Base-by-base conservation (phyloP, 2,888 invertebrate genomes). In the Periphyllus acericola region DNA sequence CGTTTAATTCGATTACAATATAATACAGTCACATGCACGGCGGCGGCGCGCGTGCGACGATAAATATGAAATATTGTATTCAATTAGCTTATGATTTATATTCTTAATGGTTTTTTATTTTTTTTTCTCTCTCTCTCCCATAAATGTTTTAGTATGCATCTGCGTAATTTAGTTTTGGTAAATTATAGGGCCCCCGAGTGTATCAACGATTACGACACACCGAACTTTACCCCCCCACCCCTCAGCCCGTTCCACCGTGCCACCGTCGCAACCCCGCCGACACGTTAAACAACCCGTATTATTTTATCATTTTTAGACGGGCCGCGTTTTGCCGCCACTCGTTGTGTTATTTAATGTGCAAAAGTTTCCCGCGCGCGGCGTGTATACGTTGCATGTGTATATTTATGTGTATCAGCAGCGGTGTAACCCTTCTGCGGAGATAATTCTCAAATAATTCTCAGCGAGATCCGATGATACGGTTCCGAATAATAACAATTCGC, bases 241-340 rank as follows among this genome's bases (percentile, higher is more conserved):
- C 17, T 11, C 68, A n/a, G n/a, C n/a, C n/a, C 9, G 5, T 4
- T 29, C n/a, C 4, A 19, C 71, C n/a, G 32, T 5, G n/a, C 29
- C 19, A 6, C 66, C n/a, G 17, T 29, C 11, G 9, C 46, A 40
- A 19, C 72, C n/a, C 86, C 34, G 36, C 36, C 11, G 55, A 34
- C 40, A 52, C 75, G 76, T 32, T 68, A 68, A 79, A 79, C n/a
- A 34, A 71, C 86, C 71, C 79, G 72, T 86, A 86, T 86, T 86
- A 80, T 86, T 86, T 86, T 86, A 86, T 80, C 86, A 86, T 86
- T 86, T 86, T 86, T 86, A 80, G 72, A 72, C 78, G 71, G 32
- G n/a, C 74, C 74, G 36, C n/a, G 66, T 66, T 66, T 36, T 19
- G 75, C 83, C 83, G 29, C 72, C 55, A 74, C 4, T 21, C 40